phyloP scores from a whole-genome alignment of 2,797 vertebrate genomes.

The Acanthornis magna region DNA sequence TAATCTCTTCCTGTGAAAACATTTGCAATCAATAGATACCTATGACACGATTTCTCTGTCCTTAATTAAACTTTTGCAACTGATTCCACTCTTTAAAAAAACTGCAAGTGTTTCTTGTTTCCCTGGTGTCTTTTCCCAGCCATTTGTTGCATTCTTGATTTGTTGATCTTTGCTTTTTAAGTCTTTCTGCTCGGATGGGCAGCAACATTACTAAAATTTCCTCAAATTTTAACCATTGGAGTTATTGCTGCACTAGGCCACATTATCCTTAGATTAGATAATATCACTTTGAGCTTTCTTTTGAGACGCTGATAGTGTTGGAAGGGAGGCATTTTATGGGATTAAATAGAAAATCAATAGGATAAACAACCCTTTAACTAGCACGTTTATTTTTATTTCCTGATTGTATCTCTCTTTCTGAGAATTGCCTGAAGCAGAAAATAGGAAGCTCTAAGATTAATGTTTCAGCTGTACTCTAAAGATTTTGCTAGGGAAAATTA shows the following conservation, averaged over 20 bases:
- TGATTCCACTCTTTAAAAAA: not conserved
- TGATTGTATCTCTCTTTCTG: constrained; percentile 19
- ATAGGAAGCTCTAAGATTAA: not conserved
- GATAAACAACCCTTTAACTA: constrained; percentile 24
- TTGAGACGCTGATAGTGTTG: not conserved
- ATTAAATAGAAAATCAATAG: constrained; percentile 56
- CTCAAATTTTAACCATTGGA: not conserved
- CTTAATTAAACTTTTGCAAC: not conserved
- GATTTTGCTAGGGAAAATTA: not conserved
- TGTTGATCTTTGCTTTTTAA: not conserved
- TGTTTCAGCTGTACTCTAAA: not conserved
- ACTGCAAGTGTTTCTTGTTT: not conserved
- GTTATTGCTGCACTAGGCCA: not conserved
- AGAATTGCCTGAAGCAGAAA: not conserved
- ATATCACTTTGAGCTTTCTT: not conserved
- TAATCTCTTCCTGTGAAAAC: not conserved
- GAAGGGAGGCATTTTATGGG: constrained; percentile 7
- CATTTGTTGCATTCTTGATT: not conserved
- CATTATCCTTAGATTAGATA: not conserved
- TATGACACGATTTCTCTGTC: not conserved
- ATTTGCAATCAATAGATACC: not conserved
- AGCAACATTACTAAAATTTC: not conserved
- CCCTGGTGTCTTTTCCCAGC: not conserved
- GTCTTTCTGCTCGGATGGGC: not conserved
- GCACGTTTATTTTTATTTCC: constrained; percentile 48